Evolutionary conservation across 2,888 invertebrate species (phyloP), one percentile per base, ranked within the genome.

Genomic region (Fragum sueziense): DNA sequence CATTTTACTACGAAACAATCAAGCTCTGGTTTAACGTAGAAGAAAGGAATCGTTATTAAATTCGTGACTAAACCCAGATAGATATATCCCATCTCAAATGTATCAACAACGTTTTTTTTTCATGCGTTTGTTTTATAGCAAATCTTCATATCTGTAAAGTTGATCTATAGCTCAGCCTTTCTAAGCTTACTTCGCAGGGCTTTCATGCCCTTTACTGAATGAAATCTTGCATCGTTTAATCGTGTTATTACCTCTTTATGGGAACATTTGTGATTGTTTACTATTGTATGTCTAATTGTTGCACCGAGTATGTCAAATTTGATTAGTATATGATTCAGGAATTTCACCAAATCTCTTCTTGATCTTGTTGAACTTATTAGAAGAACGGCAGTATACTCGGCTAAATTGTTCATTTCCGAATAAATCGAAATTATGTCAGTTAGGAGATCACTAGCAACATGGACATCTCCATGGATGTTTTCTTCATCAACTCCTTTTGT

Each of bases 301-400:
- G 33, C n/a, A 31, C 52, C 34, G 22, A 54, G 20, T 20, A 2
- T 11, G 9, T 52, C n/a, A 14, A 70, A 52, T 22, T 54, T 52
- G 22, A 1, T 27, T 0, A 54, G 22, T 1, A 70, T 33, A 17
- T 27, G 31, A 9, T 70, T 52, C 52, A 70, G 29, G 22, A 54
- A 70, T 7, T 34, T 70, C 0, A 22, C 14, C 20, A 70, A 3
- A 22, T 70, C 34, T 7, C 22, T 17, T 22, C 25, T 54, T 11
- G 33, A 22, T 33, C 11, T 29, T 17, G 27, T 1, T 31, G 52
- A 54, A 34, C 72, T 69, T 14, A 83, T 25, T 11, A 65, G 34
- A 52, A 81, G 71, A 1, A 86, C 84, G 20, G 85, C 80, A 1
- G 82, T 79, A 41, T 87, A 77, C 54, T 88, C 88, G 20, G 80